phyloP scores from a whole-genome alignment of 2,113 vertebrate genomes.

The Poeciliopsis retropinna region DNA sequence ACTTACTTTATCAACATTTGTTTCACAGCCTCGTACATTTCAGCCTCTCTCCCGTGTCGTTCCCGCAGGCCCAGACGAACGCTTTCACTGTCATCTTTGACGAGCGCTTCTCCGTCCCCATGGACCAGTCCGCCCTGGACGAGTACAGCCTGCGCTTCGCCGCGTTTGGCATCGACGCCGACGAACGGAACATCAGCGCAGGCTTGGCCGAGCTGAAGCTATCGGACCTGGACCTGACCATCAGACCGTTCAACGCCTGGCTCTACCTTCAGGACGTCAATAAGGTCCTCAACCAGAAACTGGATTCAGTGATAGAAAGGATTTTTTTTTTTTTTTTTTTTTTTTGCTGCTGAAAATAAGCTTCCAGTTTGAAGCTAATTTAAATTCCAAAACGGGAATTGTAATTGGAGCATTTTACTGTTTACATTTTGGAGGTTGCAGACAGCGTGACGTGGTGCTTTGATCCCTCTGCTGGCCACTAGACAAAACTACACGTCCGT shows the following conservation, averaged over 20 bases:
- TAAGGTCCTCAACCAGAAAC: conserved; percentile 78
- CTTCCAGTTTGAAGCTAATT: too few species aligned
- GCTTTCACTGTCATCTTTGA: conserved; percentile 90
- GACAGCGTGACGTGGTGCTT: conserved; percentile 9
- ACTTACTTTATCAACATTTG: not conserved
- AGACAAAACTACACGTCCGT: conserved; percentile 24
- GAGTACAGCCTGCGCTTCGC: conserved; percentile 91
- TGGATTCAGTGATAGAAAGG: too few species aligned
- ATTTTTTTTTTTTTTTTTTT: too few species aligned
- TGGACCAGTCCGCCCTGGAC: conserved; percentile 85
- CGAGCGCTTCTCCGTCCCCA: conserved; percentile 88
- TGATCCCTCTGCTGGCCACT: conserved; percentile 41
- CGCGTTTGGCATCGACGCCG: conserved; percentile 88
- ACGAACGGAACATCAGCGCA: conserved; percentile 88
- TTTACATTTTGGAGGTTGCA: not conserved
- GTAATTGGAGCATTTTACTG: not conserved
- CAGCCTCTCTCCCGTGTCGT: not conserved
- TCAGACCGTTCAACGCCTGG: conserved; percentile 92
- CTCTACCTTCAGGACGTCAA: conserved; percentile 95
- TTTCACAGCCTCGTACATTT: not conserved
- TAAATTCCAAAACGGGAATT: too few species aligned
- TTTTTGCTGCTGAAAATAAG: not conserved
- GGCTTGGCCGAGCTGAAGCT: conserved; percentile 93
- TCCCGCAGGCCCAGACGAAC: conserved; percentile 87
- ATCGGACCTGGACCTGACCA: conserved; percentile 88